phyloP scores from a whole-genome alignment of 1,140 invertebrate species.

The Lepidurus arcticus region DNA sequence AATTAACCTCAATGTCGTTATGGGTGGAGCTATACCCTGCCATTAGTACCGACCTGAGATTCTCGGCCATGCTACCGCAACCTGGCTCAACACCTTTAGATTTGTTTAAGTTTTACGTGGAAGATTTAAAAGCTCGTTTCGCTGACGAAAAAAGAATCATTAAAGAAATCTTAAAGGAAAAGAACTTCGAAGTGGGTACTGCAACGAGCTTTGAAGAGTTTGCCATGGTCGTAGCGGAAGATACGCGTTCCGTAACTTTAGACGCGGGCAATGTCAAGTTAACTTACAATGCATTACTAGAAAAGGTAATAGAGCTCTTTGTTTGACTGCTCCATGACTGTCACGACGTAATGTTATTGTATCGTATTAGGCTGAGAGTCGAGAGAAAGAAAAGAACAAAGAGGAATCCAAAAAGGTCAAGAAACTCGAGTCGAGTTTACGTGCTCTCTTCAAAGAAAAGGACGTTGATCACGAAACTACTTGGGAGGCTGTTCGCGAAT shows the following conservation, averaged over 20 bases:
- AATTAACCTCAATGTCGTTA: slow-evolving; percentile 96
- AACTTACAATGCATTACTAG: slow-evolving; percentile 86
- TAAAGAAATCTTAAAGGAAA: slow-evolving; percentile 92
- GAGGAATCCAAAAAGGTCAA: slow-evolving; percentile 84
- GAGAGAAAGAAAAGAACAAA: slow-evolving; percentile 86
- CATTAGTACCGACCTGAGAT: slow-evolving; percentile 87
- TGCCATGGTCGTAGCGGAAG: slow-evolving; percentile 89
- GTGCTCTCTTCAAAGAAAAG: slow-evolving; percentile 66
- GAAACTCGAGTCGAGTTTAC: slow-evolving; percentile 78
- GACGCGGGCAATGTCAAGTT: slow-evolving; percentile 97
- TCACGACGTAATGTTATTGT: slow-evolving; percentile 42
- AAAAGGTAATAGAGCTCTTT: slow-evolving; percentile 59
- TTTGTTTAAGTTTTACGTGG: slow-evolving; percentile 98
- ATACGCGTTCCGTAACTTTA: slow-evolving; percentile 81
- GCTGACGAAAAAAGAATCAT: slow-evolving; percentile 98
- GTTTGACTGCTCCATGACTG: slow-evolving; percentile 16
- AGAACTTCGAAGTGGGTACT: slow-evolving; percentile 77
- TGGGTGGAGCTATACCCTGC: slow-evolving; percentile 98
- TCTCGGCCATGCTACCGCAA: slow-evolving; percentile 89
- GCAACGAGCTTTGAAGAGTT: slow-evolving; percentile 93
- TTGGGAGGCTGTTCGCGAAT: slow-evolving; percentile 70
- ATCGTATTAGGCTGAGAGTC: slow-evolving; percentile 63
- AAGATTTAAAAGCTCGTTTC: slow-evolving; percentile 94
- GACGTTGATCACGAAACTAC: slow-evolving; percentile 68
- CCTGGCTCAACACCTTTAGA: slow-evolving; percentile 91